A percentile compares a stretch with the other conserved stretches of the same genome.
Conservation (phyloP, 2,888 invertebrate genomes). For the Cheilosia vernalis region DNA sequence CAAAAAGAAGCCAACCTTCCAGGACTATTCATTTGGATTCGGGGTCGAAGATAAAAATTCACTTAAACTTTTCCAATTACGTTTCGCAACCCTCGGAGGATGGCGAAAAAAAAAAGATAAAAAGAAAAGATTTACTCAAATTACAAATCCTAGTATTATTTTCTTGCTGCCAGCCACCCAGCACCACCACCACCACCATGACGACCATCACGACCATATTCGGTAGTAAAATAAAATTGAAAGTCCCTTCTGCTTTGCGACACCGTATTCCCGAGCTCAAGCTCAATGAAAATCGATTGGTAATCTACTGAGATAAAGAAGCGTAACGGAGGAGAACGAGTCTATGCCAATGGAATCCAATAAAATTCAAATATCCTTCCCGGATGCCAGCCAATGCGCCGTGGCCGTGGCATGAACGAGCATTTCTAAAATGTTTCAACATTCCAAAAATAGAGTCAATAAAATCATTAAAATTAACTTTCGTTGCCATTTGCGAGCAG, state of each 20-base stretch:
- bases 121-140: conserved; percentile 76
- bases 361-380: conserved; percentile 73
- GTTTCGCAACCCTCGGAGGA: conserved; percentile 62
- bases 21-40: conserved; percentile 10
- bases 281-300: conserved; percentile 66
- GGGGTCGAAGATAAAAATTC: conserved; percentile 73
- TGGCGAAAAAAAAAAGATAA: conserved; percentile 38
- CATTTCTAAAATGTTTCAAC: conserved; percentile 52
- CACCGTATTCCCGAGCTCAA: background rate
- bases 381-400: conserved; percentile 53
- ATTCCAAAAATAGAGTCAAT: conserved; percentile 65
- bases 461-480: conserved; percentile 75
- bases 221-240: conserved; percentile 59
- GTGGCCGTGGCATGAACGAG: conserved; percentile 38
- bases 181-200: background rate
- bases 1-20: background rate
- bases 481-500: conserved; percentile 45
- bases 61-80: conserved; percentile 77
- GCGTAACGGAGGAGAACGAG: conserved; percentile 46
- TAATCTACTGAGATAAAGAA: conserved; percentile 69
- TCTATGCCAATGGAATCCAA: conserved; percentile 55
- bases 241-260: conserved; percentile 30
- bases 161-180: background rate
- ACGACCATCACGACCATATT: background rate
- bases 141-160: conserved; percentile 73